phyloP scores from a whole-genome alignment of 2,113 vertebrate species.

The Thermophis baileyi region DNA sequence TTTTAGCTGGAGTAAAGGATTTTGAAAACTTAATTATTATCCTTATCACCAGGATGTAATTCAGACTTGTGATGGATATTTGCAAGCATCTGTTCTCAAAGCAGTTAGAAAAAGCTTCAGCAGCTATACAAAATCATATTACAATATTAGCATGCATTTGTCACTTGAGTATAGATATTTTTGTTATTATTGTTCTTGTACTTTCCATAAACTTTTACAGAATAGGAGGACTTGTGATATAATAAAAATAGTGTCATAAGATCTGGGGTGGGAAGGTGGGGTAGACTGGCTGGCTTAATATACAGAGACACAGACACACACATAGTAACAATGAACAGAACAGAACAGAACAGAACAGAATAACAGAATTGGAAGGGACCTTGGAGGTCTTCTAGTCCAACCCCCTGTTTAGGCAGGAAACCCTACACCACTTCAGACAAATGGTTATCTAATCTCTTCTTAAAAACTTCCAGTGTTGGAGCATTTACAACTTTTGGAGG shows the following conservation, averaged over 20 bases:
- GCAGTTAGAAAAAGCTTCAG: not conserved
- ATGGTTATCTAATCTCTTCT: too few species aligned
- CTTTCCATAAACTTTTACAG: not conserved
- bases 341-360: too few species aligned
- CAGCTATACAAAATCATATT: not conserved
- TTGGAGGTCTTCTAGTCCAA: too few species aligned
- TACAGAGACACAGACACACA: too few species aligned
- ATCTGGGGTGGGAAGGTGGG: not conserved
- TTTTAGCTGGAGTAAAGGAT: not conserved
- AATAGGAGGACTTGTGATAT: not conserved
- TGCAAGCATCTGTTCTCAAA: not conserved
- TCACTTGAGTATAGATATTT: not conserved
- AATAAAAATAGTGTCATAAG: not conserved
- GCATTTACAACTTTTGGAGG: too few species aligned
- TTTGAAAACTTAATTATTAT: not conserved
- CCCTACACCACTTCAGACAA: too few species aligned
- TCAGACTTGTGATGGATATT: not conserved
- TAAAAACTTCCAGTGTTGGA: too few species aligned
- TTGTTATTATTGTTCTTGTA: not conserved
- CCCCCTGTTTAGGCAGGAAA: too few species aligned
- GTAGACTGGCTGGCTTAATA: not conserved
- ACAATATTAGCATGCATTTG: not conserved
- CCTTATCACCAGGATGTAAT: not conserved
- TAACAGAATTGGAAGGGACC: too few species aligned
- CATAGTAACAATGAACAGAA: too few species aligned